Conservation (phyloP, 2,888 invertebrate genomes). For the Drosophila meridionalis region DNA sequence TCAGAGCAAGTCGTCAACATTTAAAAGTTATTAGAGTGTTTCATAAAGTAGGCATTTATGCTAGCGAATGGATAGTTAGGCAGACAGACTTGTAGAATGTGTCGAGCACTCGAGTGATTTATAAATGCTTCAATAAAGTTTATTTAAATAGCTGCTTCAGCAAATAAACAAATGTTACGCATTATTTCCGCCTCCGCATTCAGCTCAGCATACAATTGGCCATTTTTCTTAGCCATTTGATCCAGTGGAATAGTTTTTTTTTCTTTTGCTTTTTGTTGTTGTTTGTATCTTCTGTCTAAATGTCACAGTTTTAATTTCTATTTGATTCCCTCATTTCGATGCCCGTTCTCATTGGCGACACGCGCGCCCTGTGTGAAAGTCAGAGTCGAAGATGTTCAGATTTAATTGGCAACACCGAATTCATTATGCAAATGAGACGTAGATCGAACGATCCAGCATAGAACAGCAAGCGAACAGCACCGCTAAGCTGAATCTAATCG, state of each 20-base stretch:
- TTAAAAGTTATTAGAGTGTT: conserved; percentile 19
- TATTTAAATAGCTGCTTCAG: conserved; percentile 53
- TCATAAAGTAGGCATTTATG: conserved; percentile 25
- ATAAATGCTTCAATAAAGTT: conserved; percentile 71
- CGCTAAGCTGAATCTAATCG: conserved; percentile 57
- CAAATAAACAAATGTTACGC: conserved; percentile 52
- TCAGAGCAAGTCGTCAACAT: not conserved
- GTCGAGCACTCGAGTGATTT: conserved; percentile 60
- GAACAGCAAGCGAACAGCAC: conserved; percentile 11
- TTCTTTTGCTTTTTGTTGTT: not conserved
- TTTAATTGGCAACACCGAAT: conserved; percentile 64
- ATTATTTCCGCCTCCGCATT: conserved; percentile 74
- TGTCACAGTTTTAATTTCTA: conserved; percentile 24
- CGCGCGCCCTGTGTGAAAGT: conserved; percentile 70
- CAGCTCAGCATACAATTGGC: conserved; percentile 25
- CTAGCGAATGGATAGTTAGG: conserved; percentile 14
- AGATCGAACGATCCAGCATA: conserved; percentile 36
- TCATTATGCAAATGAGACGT: conserved; percentile 70
- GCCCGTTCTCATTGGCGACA: conserved; percentile 34
- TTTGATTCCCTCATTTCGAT: conserved; percentile 22
- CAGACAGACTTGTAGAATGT: conserved; percentile 42
- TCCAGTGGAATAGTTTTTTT: not conserved
- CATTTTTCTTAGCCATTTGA: not conserved
- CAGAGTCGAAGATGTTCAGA: conserved; percentile 35
- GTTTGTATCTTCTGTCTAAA: not conserved